Evolutionary conservation across 2,888 invertebrate genomes (phyloP).

Genomic region (Nephrotoma flavescens): DNA sequence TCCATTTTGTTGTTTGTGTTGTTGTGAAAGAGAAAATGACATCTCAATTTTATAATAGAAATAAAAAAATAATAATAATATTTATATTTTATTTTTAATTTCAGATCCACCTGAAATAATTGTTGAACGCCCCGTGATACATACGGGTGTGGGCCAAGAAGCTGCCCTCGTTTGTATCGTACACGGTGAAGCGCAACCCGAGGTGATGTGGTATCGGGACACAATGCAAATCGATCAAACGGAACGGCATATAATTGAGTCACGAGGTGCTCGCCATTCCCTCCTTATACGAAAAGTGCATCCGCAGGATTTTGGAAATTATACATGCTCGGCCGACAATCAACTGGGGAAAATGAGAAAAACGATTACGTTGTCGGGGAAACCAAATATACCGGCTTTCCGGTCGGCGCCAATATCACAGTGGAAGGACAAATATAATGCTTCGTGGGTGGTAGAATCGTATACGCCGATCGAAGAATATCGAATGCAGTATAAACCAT

Average conservation of each 20-base stretch:
- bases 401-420: slow-evolving; percentile 37
- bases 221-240: slow-evolving; percentile 42
- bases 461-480: slow-evolving; percentile 47
- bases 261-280: slow-evolving; percentile 39
- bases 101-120: slow-evolving; percentile 13
- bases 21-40: neutral
- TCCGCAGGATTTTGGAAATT: slow-evolving; percentile 42
- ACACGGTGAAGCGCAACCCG: slow-evolving; percentile 40
- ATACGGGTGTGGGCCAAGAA: slow-evolving; percentile 42
- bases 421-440: slow-evolving; percentile 45
- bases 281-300: slow-evolving; percentile 41
- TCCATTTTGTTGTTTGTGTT: neutral
- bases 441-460: slow-evolving; percentile 52
- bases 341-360: slow-evolving; percentile 39
- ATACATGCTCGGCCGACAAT: slow-evolving; percentile 45
- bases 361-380: slow-evolving; percentile 40
- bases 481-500: neutral
- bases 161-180: slow-evolving; percentile 43
- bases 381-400: slow-evolving; percentile 39
- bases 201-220: slow-evolving; percentile 43
- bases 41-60: neutral
- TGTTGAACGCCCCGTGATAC: slow-evolving; percentile 38
- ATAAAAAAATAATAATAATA: neutral
- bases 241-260: slow-evolving; percentile 40
- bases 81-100: neutral